Evolutionary conservation across 37 sponge, comb jelly and placozoan genomes (phyloP).

Genomic region (Halisarca cf. caerulea): DNA sequence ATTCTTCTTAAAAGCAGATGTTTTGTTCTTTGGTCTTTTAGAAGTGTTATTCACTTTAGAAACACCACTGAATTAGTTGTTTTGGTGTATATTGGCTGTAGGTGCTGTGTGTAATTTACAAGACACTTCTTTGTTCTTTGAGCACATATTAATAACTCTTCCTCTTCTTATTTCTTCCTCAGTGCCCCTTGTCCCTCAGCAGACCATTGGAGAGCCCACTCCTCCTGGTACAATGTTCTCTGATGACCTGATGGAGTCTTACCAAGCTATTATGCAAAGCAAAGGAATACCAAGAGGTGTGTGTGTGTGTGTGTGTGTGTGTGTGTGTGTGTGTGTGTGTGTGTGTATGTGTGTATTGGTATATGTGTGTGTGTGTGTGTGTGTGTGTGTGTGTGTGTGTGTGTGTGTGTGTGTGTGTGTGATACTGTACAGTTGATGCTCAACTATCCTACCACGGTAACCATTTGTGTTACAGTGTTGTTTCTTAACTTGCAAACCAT

Average conservation of each 20-base stretch:
- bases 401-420: no score
- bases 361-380: constrained; percentile 13
- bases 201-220: constrained; percentile 17
- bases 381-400: constrained; percentile 7
- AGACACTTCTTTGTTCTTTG: no score
- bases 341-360: neutral
- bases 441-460: no score
- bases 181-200: constrained; percentile 9
- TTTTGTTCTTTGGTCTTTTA: no score
- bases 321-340: constrained; percentile 25
- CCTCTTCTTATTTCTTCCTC: neutral
- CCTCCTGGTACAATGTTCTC: neutral
- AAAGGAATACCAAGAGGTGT: constrained; percentile 37
- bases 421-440: no score
- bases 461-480: no score
- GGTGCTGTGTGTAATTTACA: neutral
- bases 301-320: constrained; percentile 9
- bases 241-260: constrained; percentile 8
- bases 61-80: no score
- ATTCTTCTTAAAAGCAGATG: no score
- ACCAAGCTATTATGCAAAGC: constrained; percentile 1
- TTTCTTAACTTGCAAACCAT: no score
- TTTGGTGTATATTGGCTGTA: neutral
- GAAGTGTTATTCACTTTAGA: no score
- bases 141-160: no score